Evolutionary conservation across 2,797 vertebrate genomes (phyloP).

Genomic region (Spinibarbus caldwelli): DNA sequence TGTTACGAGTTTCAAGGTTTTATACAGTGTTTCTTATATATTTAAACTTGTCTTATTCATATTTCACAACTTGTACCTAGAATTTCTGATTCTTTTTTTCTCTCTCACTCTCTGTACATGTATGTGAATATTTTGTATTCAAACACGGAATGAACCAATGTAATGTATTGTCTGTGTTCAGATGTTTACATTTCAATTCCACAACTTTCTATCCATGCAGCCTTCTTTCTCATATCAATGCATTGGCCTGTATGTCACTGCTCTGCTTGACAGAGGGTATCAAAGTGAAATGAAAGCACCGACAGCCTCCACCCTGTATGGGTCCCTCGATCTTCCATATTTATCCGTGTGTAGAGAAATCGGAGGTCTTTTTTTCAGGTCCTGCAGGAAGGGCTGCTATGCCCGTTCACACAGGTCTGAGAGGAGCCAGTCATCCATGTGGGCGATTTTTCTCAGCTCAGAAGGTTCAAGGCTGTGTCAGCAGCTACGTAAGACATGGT

Average conservation of each 20-base stretch:
- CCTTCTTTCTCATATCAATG: slow-evolving; percentile 51
- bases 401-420: slow-evolving; percentile 49
- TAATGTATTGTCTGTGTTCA: slow-evolving; percentile 4
- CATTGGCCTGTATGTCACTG: slow-evolving; percentile 41
- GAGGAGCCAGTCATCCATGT: slow-evolving; percentile 62
- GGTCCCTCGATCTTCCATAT: slow-evolving; percentile 50
- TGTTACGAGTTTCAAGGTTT: background rate
- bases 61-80: background rate
- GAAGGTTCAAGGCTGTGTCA: slow-evolving; percentile 76
- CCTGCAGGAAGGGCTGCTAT: slow-evolving; percentile 50
- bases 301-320: slow-evolving; percentile 54
- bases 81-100: background rate
- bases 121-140: background rate
- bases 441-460: slow-evolving; percentile 69
- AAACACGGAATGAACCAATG: background rate
- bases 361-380: slow-evolving; percentile 48
- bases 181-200: background rate
- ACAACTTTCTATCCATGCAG: slow-evolving; percentile 10
- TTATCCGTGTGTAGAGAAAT: slow-evolving; percentile 54
- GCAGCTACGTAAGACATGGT: slow-evolving; percentile 71
- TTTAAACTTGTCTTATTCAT: background rate
- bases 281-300: slow-evolving; percentile 50
- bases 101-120: background rate
- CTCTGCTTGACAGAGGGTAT: slow-evolving; percentile 38
- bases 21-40: background rate